Evolutionary conservation across 1,140 invertebrate genomes (phyloP).

Genomic region (Drosophila insularis): DNA sequence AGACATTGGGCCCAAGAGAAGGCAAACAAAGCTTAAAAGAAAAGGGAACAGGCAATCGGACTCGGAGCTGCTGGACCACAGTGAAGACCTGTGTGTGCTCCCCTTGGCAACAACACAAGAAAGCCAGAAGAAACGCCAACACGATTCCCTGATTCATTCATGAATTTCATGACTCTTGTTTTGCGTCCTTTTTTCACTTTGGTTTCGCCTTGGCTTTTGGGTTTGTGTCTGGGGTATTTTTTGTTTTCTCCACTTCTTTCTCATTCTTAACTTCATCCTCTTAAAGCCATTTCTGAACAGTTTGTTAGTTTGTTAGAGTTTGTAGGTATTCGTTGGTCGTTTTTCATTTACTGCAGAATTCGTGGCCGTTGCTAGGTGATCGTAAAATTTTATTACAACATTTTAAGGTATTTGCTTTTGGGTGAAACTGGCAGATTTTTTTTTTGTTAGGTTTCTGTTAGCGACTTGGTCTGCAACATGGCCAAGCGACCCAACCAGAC

Average conservation of each 20-base stretch:
- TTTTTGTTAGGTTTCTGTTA: neutral
- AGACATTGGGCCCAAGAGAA: slow-evolving; percentile 21
- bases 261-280: neutral
- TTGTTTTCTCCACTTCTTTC: slow-evolving; percentile 7
- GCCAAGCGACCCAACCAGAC: neutral
- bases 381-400: slow-evolving; percentile 69
- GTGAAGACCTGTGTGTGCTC: slow-evolving; percentile 28
- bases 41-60: neutral
- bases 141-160: slow-evolving; percentile 76
- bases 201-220: no score
- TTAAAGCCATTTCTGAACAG: slow-evolving; percentile 5
- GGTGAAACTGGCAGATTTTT: neutral
- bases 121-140: slow-evolving; percentile 44
- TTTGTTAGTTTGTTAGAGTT: slow-evolving; percentile 24
- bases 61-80: slow-evolving; percentile 36
- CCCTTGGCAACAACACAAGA: slow-evolving; percentile 57
- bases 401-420: slow-evolving; percentile 40
- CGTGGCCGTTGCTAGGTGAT: slow-evolving; percentile 64
- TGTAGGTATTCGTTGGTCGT: slow-evolving; percentile 13
- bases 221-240: neutral
- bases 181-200: slow-evolving; percentile 49
- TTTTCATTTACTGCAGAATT: slow-evolving; percentile 22
- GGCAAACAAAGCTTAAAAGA: slow-evolving; percentile 2
- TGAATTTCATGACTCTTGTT: slow-evolving; percentile 73
- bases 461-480: neutral